Conservation (phyloP, 1,140 invertebrate species). For the Nasonia giraulti region DNA sequence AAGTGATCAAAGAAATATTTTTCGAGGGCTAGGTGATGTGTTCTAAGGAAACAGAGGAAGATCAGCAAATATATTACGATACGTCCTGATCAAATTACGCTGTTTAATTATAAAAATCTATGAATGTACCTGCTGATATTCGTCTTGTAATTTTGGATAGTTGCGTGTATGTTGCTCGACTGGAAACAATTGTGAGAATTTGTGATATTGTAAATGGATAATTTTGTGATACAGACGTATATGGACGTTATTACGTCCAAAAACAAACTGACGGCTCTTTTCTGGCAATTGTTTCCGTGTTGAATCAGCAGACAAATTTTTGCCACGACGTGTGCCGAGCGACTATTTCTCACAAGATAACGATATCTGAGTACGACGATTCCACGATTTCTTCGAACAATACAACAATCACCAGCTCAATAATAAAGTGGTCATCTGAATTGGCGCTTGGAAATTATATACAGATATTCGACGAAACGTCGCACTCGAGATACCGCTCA, state of each 20-base stretch:
- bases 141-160: slow-evolving; percentile 4
- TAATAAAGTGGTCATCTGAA: not conserved
- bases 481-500: not conserved
- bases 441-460: not conserved
- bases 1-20: slow-evolving; percentile 17
- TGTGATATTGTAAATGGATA: too few relatives aligned
- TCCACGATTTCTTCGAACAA: not conserved
- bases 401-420: not conserved
- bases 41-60: too few relatives aligned
- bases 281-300: not conserved
- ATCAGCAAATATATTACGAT: not conserved
- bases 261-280: not conserved
- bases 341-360: not conserved
- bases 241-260: too few relatives aligned
- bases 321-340: not conserved
- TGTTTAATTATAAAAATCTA: slow-evolving; percentile 22
- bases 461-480: not conserved
- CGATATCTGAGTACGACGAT: slow-evolving; percentile 6
- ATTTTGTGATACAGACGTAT: too few relatives aligned
- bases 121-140: slow-evolving; percentile 39
- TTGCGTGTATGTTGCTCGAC: not conserved
- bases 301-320: not conserved
- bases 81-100: slow-evolving; percentile 9
- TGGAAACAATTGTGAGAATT: slow-evolving; percentile 22
- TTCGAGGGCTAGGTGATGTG: slow-evolving; percentile 15